Evolutionary conservation across 1,140 invertebrate genomes (phyloP).

Genomic region (Bacillus rossius): DNA sequence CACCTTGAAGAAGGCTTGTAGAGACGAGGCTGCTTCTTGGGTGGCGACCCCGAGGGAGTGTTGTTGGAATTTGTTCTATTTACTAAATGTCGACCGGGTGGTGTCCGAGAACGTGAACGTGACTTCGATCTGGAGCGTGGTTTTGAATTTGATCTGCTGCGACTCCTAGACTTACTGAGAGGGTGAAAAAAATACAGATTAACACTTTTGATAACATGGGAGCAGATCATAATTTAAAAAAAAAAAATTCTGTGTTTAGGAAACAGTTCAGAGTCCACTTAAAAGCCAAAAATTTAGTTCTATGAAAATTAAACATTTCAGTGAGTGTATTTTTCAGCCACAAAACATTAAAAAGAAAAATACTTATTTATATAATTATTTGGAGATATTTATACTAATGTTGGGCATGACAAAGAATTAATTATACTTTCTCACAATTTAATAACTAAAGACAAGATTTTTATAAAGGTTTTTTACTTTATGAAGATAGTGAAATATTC

Average conservation of each 20-base stretch:
- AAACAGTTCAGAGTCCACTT: not conserved
- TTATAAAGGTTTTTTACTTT: no score
- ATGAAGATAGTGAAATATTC: no score
- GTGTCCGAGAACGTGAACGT: constrained; percentile 8
- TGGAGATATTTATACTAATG: no score
- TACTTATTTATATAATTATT: no score
- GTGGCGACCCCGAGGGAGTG: constrained; percentile 1
- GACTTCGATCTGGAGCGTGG: constrained; percentile 7
- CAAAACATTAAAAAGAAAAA: not conserved
- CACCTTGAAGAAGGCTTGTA: constrained; percentile 7
- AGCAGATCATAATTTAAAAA: not conserved
- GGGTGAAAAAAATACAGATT: not conserved
- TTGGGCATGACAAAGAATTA: no score
- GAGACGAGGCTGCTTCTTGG: not conserved
- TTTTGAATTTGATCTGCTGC: constrained; percentile 39
- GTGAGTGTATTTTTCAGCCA: not conserved
- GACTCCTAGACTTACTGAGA: constrained; percentile 20
- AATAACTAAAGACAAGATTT: no score
- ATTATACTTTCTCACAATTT: no score
- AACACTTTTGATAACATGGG: not conserved
- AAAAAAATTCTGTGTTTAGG: not conserved
- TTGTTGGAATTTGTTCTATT: constrained; percentile 7
- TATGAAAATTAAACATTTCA: not conserved
- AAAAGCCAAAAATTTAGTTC: not conserved
- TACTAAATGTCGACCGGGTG: not conserved